Base-by-base conservation (phyloP, 2,113 vertebrate species). In the Cnemophilus loriae region DNA sequence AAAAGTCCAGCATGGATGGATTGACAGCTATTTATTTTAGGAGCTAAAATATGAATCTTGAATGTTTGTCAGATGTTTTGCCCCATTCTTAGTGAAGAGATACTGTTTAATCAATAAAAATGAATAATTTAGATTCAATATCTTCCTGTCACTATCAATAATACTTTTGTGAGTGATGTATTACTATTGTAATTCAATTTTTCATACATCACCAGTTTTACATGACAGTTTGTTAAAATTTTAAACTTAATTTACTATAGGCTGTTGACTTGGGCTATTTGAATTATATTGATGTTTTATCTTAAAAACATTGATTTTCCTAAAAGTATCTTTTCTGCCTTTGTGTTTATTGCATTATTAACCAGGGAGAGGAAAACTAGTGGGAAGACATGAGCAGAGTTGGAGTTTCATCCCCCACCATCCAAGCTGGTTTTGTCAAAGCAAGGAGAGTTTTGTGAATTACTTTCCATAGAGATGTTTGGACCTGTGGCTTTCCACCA, bases 121-220 rank as follows among this genome's bases (percentile, higher is more conserved):
- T 98, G 98, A 98, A 98, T 98, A 98, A 98, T 98, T 98, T 98
- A 98, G 98, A 98, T 98, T 98, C 97, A 98, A 98, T 98, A 98
- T 98, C 96, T 96, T 80, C 96, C 93, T 97, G 98, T 97, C 98
- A 96, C 97, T 98, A 98, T 98, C 97, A 98, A 97, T 98, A 98
- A 98, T 97, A 98, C 94, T 98, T 98, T 97, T 97, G 93, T 98
- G 98, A 98, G 96, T 98, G 98, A 98, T 97, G 91, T 95, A 98
- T 97, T 97, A 92, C 97, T 97, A 91, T 97, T 74, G 76, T 98
- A 98, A 98, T 98, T 98, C 97, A 97, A 98, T 98, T 98, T 98
- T 97, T 98, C 98, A 98, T 98, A 97, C 71, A 84, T 87, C 96
- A 96, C 97, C 96, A 97, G 90, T 96, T 98, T 97, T 97, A 97